phyloP scores from a whole-genome alignment of 2,888 invertebrate species.

The Drosophila barbarae region DNA sequence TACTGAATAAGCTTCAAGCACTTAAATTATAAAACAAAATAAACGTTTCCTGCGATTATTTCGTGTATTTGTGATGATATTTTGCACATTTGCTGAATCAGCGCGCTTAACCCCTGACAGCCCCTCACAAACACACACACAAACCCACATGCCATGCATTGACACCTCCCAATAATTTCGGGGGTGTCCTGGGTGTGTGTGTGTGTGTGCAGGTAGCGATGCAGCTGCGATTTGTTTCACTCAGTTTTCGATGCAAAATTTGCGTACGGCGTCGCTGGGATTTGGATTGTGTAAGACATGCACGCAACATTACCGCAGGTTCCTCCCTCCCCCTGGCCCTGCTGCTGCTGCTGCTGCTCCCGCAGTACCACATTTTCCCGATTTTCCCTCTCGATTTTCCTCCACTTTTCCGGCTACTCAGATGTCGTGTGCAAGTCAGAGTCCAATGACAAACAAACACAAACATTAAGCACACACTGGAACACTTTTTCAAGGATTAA shows the following conservation, averaged over 20 bases:
- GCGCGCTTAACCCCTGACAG: slow-evolving; percentile 22
- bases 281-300: slow-evolving; percentile 63
- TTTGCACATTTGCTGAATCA: slow-evolving; percentile 15
- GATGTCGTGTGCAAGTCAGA: slow-evolving; percentile 44
- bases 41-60: background rate
- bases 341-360: background rate
- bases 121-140: slow-evolving; percentile 18
- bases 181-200: slow-evolving; percentile 2
- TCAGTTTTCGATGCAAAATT: slow-evolving; percentile 56
- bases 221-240: slow-evolving; percentile 66
- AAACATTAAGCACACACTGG: slow-evolving; percentile 4
- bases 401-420: slow-evolving; percentile 5
- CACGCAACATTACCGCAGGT: slow-evolving; percentile 66
- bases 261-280: slow-evolving; percentile 57
- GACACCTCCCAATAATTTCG: slow-evolving; percentile 67
- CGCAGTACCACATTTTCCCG: background rate
- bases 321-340: slow-evolving; percentile 11
- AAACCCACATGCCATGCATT: slow-evolving; percentile 52
- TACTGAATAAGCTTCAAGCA: background rate
- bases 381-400: slow-evolving; percentile 5
- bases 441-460: slow-evolving; percentile 41
- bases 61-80: background rate
- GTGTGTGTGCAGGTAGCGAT: slow-evolving; percentile 27
- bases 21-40: slow-evolving; percentile 4
- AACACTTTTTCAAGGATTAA: background rate